These are phyloP conservation scores for Mustelus asterias DNA, from an alignment of 2,113 vertebrate genomes.

Conservation along the genomic window DNA sequence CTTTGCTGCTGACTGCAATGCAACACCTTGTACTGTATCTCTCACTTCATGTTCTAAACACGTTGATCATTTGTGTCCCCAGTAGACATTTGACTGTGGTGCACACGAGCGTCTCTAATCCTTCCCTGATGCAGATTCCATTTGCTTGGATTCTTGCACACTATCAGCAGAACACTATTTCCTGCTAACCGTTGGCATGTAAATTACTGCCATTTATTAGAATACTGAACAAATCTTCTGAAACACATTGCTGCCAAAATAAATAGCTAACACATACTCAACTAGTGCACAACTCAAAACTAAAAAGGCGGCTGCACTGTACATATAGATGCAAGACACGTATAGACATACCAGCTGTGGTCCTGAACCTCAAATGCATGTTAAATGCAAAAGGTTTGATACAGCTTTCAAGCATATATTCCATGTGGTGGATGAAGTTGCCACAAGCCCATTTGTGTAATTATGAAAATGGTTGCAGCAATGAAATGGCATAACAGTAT, in stretches of 20 bases:
- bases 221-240: not conserved
- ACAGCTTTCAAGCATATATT: not conserved
- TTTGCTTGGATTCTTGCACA: conserved; percentile 24
- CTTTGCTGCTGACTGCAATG: not conserved
- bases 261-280: not conserved
- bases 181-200: not conserved
- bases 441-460: not conserved
- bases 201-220: not conserved
- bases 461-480: not conserved
- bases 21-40: not conserved
- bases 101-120: not conserved
- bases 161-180: not conserved
- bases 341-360: not conserved
- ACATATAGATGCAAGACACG: not conserved
- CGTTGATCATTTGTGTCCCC: not conserved
- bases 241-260: not conserved
- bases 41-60: conserved; percentile 19
- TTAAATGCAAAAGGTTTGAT: not conserved
- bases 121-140: conserved; percentile 25
- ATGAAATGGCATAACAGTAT: not conserved
- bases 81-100: not conserved
- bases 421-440: not conserved
- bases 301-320: not conserved
- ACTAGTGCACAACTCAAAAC: not conserved
- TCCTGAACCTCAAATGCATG: not conserved